Evolutionary conservation across 2,797 vertebrate genomes (phyloP).

Genomic region (Artibeus lituratus): DNA sequence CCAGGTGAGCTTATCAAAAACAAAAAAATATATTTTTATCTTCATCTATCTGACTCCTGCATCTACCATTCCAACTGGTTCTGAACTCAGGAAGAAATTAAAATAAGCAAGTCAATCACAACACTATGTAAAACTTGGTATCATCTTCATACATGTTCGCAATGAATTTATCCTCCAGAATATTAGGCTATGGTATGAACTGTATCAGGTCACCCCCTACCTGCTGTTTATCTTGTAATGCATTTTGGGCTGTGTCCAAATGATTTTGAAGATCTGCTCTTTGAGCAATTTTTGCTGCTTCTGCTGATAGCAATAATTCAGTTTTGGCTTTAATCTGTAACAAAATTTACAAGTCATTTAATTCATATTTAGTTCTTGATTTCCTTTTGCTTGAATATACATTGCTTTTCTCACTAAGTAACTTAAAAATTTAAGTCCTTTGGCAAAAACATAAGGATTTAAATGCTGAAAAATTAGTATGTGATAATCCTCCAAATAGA

Average conservation of each 20-base stretch:
- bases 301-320: constrained; percentile 94
- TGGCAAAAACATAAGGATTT: not conserved
- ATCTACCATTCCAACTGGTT: not conserved
- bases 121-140: not conserved
- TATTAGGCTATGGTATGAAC: not conserved
- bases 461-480: not conserved
- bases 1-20: not conserved
- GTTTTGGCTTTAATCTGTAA: constrained; percentile 97
- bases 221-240: constrained; percentile 98
- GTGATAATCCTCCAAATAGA: not conserved
- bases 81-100: not conserved
- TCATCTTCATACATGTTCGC: not conserved
- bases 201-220: constrained; percentile 70
- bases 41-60: not conserved
- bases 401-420: constrained; percentile 9
- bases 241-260: constrained; percentile 95
- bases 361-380: not conserved
- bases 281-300: constrained; percentile 95
- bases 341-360: constrained; percentile 47
- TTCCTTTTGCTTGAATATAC: not conserved
- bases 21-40: constrained; percentile 21
- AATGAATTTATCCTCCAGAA: not conserved
- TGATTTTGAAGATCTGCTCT: constrained; percentile 96
- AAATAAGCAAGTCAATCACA: not conserved
- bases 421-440: constrained; percentile 1